These are phyloP conservation scores for Phenganax subtilis DNA, from an alignment of 92 coral and sea anemone genomes.

Conservation along the genomic window DNA sequence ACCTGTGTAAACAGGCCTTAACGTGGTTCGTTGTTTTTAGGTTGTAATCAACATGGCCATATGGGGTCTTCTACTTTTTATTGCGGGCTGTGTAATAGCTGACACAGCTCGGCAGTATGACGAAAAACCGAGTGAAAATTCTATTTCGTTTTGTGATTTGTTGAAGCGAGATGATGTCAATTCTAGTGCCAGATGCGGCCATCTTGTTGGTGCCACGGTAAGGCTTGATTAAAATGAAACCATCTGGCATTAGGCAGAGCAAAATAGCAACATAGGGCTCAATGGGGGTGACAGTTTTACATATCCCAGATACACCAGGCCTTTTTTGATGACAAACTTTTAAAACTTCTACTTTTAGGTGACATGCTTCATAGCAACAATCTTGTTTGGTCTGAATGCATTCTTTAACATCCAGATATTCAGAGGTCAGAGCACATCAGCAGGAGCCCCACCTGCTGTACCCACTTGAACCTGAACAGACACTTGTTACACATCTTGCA, in stretches of 20 bases:
- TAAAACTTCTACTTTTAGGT: background rate
- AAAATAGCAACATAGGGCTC: too few relatives aligned
- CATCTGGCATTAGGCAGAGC: too few relatives aligned
- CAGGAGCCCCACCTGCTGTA: conserved; percentile 10
- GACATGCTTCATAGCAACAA: background rate
- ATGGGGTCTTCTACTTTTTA: conserved; percentile 12
- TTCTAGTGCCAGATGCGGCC: conserved; percentile 8
- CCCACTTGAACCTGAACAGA: background rate
- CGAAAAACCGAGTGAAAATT: too few relatives aligned
- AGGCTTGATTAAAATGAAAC: background rate
- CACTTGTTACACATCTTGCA: background rate
- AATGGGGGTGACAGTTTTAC: background rate
- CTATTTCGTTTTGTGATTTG: background rate
- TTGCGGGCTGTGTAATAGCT: background rate
- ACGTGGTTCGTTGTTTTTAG: background rate
- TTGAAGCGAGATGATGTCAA: background rate
- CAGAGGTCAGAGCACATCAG: background rate
- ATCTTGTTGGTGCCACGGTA: conserved; percentile 16
- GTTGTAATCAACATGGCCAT: conserved; percentile 18
- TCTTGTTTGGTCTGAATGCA: conserved; percentile 1
- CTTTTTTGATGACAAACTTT: background rate
- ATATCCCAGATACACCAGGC: background rate
- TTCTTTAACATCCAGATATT: background rate
- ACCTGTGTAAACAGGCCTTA: background rate
- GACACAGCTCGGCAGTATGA: conserved; percentile 14